Evolutionary conservation across 1,140 invertebrate species (phyloP), one percentile per base, ranked within the genome.

Genomic region (Zophobas atratus): DNA sequence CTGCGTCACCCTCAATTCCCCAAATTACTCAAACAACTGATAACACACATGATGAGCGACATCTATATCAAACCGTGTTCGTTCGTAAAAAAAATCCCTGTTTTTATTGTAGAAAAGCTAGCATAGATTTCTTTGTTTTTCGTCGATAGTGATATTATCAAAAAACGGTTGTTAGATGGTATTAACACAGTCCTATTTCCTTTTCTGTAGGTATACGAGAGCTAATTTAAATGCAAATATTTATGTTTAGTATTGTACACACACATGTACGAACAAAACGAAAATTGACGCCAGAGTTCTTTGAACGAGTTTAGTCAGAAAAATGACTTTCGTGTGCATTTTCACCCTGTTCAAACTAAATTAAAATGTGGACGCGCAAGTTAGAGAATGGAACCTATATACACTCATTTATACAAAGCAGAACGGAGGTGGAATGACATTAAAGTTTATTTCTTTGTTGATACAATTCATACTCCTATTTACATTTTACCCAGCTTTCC

Each of bases 371-470:
- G 34, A 20, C 20, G 71, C 35, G 41, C 70, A 55, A 36, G 70
- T 73, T 73, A 53, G 35, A 36, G 36, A 73, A 73, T 56, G 39
- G 38, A 43, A 33, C 53, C n/a, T 35, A 51, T 55, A 73, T 48
- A 73, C 39, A 53, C 70, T 51, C 6, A 48, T 71, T 20, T 20
- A 8, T 51, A 73, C 55, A 73, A 73, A 73, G 49, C 34, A 56
- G 39, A 73, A 56, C 41, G 55, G 49, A 73, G 71, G 51, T 72
- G 36, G 70, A 72, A 72, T 72, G 70, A 56, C 36, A 55, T 73
- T 73, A 73, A 56, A 73, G 48, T 73, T 43, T 73, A 73, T 53
- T 73, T 56, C 55, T 73, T 73, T 55, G 49, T 73, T 73, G 49
- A 41, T 73, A 72, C 70, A 72, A 72, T 55, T 73, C 48, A 63